Conservation (phyloP, 1,140 invertebrate species). For the Cydia pomonella region DNA sequence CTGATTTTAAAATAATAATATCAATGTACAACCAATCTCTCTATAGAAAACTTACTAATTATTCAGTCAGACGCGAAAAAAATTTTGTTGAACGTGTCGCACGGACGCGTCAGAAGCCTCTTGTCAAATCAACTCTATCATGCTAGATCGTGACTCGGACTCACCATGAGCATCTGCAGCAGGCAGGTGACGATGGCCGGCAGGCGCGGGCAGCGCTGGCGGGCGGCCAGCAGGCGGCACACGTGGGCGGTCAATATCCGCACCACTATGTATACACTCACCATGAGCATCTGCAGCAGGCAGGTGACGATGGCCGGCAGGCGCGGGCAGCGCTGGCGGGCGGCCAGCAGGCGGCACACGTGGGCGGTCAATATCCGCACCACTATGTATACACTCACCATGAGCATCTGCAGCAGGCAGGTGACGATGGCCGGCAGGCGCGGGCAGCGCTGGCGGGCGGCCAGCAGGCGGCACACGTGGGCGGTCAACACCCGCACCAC, state of each 20-base stretch:
- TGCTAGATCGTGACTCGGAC: too few relatives aligned
- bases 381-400: slow-evolving; percentile 69
- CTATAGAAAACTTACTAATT: too few relatives aligned
- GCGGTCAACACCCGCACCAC: neutral
- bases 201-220: slow-evolving; percentile 52
- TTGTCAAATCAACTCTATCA: too few relatives aligned
- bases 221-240: slow-evolving; percentile 34
- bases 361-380: slow-evolving; percentile 84
- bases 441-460: slow-evolving; percentile 42
- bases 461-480: slow-evolving; percentile 9
- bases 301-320: slow-evolving; percentile 90
- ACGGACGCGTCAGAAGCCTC: too few relatives aligned
- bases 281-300: slow-evolving; percentile 92
- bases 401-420: slow-evolving; percentile 93
- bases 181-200: slow-evolving; percentile 92
- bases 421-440: slow-evolving; percentile 88
- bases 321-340: slow-evolving; percentile 49
- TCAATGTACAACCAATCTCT: too few relatives aligned
- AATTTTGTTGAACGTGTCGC: too few relatives aligned
- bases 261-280: slow-evolving; percentile 46
- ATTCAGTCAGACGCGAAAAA: too few relatives aligned
- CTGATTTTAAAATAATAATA: too few relatives aligned
- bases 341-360: slow-evolving; percentile 65
- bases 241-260: neutral
- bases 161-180: slow-evolving; percentile 90